phyloP scores from a whole-genome alignment of 2,113 vertebrate species.

The Pterocles gutturalis region DNA sequence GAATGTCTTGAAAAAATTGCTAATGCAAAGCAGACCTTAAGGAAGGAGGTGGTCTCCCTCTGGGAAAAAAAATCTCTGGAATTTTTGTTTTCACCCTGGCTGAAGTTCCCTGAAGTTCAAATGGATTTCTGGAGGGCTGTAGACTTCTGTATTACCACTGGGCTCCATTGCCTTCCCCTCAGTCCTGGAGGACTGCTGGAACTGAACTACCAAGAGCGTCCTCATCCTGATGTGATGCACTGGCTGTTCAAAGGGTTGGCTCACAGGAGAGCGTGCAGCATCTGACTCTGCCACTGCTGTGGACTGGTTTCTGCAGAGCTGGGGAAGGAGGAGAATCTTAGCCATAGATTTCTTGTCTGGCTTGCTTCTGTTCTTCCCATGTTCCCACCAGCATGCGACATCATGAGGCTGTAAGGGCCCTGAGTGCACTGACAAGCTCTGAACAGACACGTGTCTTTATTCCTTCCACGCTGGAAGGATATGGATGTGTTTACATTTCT shows the following conservation, averaged over 20 bases:
- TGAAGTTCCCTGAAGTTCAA: neutral
- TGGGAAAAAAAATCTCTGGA: neutral
- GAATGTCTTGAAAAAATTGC: neutral
- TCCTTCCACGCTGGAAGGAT: neutral
- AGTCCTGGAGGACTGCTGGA: neutral
- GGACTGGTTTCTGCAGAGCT: neutral
- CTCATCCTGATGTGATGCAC: rapidly evolving
- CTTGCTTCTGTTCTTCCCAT: neutral
- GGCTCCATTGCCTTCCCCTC: neutral
- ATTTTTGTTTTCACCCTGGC: neutral
- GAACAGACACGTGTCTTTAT: neutral
- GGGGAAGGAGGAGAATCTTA: neutral
- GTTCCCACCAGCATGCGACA: neutral
- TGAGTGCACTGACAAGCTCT: neutral
- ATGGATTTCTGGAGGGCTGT: neutral
- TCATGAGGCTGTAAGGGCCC: neutral
- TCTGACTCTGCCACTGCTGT: neutral
- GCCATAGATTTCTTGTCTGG: neutral
- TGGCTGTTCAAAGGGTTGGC: neutral
- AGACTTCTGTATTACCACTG: neutral
- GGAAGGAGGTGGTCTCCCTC: neutral
- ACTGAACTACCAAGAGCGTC: neutral
- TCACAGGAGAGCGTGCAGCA: neutral
- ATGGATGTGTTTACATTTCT: neutral
- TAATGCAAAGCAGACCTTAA: neutral